Percentiles rank a stretch among this genome's conserved stretches.
Evolutionary conservation across 2,888 invertebrate genomes (phyloP).

Genomic region (Metallyticus violacea): DNA sequence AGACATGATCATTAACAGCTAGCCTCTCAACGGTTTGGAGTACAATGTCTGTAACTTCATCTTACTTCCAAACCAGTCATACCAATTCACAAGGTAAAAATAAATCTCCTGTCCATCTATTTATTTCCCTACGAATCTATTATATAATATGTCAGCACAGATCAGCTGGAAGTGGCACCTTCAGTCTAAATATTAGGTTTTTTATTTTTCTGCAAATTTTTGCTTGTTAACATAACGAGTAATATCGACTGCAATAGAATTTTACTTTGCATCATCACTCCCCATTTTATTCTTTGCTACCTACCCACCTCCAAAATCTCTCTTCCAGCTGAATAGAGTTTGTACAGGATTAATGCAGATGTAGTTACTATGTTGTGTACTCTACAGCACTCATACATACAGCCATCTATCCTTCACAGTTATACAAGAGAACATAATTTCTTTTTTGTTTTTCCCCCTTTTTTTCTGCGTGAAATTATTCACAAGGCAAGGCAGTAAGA

Average conservation of each 20-base stretch:
- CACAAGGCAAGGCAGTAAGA: conserved; percentile 33
- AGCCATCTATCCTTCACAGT: conserved; percentile 17
- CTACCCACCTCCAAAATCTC: not conserved
- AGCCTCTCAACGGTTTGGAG: not conserved
- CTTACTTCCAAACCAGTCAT: conserved; percentile 10
- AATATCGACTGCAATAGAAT: not conserved
- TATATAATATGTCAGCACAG: conserved; percentile 25
- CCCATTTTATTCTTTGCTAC: not conserved
- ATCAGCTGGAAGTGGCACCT: conserved; percentile 27
- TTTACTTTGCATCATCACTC: not conserved
- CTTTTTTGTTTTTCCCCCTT: too few relatives aligned
- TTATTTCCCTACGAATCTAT: conserved; percentile 22
- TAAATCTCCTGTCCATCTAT: conserved; percentile 24
- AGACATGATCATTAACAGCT: not conserved
- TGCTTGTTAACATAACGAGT: not conserved
- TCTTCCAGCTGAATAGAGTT: conserved; percentile 4
- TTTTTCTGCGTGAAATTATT: conserved; percentile 18
- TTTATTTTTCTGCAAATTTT: not conserved
- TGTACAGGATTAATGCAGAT: conserved; percentile 17
- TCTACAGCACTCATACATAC: conserved; percentile 1
- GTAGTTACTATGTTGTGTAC: conserved; percentile 9
- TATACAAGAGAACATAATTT: conserved; percentile 23
- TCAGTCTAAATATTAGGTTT: conserved; percentile 24
- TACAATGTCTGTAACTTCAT: not conserved
- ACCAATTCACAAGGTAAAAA: conserved; percentile 28